phyloP scores from a whole-genome alignment of 2,888 invertebrate genomes.

The Choristoneura rosaceana region DNA sequence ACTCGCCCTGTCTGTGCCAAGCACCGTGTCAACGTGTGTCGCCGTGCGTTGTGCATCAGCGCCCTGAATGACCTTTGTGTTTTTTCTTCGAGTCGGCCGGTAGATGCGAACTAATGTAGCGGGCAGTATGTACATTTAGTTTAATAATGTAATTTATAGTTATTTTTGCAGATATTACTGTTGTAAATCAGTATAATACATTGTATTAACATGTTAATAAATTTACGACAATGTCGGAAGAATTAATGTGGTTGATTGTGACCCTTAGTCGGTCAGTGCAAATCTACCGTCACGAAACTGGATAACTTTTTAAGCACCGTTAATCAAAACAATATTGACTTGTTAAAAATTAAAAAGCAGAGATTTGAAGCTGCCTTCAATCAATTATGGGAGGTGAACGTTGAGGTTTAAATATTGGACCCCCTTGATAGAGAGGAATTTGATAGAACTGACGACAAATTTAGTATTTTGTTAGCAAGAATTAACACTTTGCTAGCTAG shows the following conservation, averaged over 20 bases:
- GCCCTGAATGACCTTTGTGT: not conserved
- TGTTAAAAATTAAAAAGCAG: not conserved
- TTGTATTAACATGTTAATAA: not conserved
- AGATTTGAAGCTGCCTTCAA: not conserved
- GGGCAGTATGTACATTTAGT: not conserved
- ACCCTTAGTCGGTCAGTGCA: not conserved
- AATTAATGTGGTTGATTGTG: not conserved
- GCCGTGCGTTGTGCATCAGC: not conserved
- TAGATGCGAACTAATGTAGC: not conserved
- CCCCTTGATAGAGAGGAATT: not conserved
- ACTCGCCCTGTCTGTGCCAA: not conserved
- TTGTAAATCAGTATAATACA: not conserved
- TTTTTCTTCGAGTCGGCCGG: constrained; percentile 1
- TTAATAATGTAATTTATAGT: not conserved
- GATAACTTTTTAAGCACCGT: not conserved
- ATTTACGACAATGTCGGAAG: not conserved
- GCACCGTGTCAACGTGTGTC: not conserved
- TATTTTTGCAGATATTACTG: not conserved
- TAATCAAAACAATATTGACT: not conserved
- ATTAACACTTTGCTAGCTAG: not conserved
- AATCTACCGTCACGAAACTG: not conserved
- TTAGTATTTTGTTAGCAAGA: not conserved
- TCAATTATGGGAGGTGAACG: not conserved
- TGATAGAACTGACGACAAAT: not conserved
- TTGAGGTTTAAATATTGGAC: constrained; percentile 1